Percentiles rank a stretch among this genome's conserved stretches.
Evolutionary conservation across 2,888 invertebrate genomes (phyloP).

Genomic region (Auanema freiburgensis): DNA sequence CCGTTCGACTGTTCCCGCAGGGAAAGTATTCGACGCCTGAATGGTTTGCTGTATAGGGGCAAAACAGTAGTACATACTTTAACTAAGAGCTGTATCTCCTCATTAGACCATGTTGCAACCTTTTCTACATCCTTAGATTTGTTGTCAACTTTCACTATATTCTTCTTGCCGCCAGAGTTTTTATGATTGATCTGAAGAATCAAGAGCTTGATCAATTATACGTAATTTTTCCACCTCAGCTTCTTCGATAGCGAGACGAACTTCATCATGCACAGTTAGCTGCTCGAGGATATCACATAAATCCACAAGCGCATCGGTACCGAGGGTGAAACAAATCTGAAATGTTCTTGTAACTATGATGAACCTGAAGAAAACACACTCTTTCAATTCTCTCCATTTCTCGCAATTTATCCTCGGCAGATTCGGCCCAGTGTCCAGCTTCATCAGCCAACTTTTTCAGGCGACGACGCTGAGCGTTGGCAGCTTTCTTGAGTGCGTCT

Average conservation of each 20-base stretch:
- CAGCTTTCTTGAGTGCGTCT: slow-evolving; percentile 68
- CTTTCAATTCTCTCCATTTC: slow-evolving; percentile 56
- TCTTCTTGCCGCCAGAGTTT: neutral
- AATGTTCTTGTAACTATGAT: neutral
- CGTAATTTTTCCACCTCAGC: slow-evolving; percentile 26
- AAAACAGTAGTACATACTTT: slow-evolving; percentile 71
- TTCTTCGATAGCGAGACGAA: slow-evolving; percentile 29
- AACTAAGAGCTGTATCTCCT: slow-evolving; percentile 84
- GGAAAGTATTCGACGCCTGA: slow-evolving; percentile 88
- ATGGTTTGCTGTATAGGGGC: neutral
- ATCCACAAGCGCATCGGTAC: slow-evolving; percentile 48
- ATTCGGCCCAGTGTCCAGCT: slow-evolving; percentile 49
- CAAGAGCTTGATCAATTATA: neutral
- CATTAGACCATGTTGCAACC: slow-evolving; percentile 76
- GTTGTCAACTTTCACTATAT: slow-evolving; percentile 22
- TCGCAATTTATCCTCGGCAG: slow-evolving; percentile 34
- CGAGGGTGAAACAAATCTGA: slow-evolving; percentile 46
- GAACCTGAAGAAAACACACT: slow-evolving; percentile 13
- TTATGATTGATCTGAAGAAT: too few relatives aligned
- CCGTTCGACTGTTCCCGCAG: slow-evolving; percentile 79
- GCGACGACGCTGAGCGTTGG: slow-evolving; percentile 79
- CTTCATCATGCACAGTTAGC: slow-evolving; percentile 35
- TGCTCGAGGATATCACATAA: slow-evolving; percentile 44
- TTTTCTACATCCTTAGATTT: slow-evolving; percentile 47
- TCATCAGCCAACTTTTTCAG: slow-evolving; percentile 74